Conservation (phyloP, 2,888 invertebrate species). For the Drosophila fulvimacula region DNA sequence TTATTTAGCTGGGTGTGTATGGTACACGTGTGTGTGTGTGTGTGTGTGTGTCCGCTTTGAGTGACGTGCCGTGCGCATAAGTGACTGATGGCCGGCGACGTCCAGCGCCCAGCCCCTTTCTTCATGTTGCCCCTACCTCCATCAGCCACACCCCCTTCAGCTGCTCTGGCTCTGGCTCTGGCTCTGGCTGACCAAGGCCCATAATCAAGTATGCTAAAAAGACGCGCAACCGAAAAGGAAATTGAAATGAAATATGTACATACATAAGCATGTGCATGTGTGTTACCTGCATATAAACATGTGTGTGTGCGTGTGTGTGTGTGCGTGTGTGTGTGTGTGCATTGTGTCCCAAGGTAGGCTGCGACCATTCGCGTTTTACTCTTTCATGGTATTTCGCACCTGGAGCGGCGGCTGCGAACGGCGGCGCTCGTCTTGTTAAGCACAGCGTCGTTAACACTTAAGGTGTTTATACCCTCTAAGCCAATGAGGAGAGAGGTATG, state of each 20-base stretch:
- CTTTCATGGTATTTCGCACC: slow-evolving; percentile 80
- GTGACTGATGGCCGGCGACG: slow-evolving; percentile 81
- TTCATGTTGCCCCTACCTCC: slow-evolving; percentile 31
- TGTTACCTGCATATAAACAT: too few relatives aligned
- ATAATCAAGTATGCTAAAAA: slow-evolving; percentile 81
- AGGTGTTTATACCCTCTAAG: slow-evolving; percentile 21
- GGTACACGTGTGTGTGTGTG: background rate
- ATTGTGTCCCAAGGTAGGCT: slow-evolving; percentile 48
- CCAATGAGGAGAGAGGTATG: background rate
- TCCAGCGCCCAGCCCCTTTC: slow-evolving; percentile 75
- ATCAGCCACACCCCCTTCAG: slow-evolving; percentile 1
- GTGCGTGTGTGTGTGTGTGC: slow-evolving; percentile 18
- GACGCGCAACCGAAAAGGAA: slow-evolving; percentile 80
- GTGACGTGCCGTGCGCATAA: slow-evolving; percentile 81
- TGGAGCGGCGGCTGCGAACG: slow-evolving; percentile 72
- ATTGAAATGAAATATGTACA: slow-evolving; percentile 79
- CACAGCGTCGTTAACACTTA: slow-evolving; percentile 78
- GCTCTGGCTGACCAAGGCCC: slow-evolving; percentile 68
- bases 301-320: slow-evolving; percentile 10
- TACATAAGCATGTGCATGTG: slow-evolving; percentile 20
- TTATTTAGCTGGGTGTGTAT: slow-evolving; percentile 66
- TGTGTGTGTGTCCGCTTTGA: slow-evolving; percentile 51
- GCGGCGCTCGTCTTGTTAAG: slow-evolving; percentile 79
- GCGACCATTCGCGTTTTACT: slow-evolving; percentile 57
- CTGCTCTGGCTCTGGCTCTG: slow-evolving; percentile 18